phyloP scores from a whole-genome alignment of 2,113 vertebrate genomes.

The Callorhinus ursinus region DNA sequence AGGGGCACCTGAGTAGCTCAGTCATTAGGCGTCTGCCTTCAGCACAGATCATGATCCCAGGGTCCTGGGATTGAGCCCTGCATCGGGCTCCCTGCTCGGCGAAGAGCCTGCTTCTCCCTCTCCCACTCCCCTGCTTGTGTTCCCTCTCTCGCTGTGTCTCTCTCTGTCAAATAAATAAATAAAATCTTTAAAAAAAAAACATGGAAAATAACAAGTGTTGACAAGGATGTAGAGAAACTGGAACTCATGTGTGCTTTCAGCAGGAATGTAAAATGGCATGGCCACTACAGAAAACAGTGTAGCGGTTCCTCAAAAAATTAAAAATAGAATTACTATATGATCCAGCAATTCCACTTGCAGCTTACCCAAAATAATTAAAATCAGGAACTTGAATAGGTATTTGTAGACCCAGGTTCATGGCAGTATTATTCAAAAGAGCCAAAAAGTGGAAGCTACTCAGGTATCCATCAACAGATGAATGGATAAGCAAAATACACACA shows the following conservation, averaged over 20 bases:
- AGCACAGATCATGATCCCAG: no score
- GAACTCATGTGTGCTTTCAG: not conserved
- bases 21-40: no score
- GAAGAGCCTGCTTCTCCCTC: no score
- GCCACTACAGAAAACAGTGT: not conserved
- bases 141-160: no score
- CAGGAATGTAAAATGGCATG: not conserved
- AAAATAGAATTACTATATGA: not conserved
- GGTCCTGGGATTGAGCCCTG: no score
- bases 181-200: not conserved
- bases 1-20: no score
- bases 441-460: not conserved
- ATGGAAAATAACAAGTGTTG: not conserved
- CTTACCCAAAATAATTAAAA: not conserved
- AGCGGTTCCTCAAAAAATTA: not conserved
- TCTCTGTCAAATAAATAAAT: no score
- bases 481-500: not conserved
- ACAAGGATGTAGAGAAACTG: not conserved
- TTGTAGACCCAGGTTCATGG: not conserved
- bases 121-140: no score
- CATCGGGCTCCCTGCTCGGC: no score
- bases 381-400: not conserved
- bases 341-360: not conserved
- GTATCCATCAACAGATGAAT: not conserved
- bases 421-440: not conserved